Evolutionary conservation across 92 coral and sea anemone genomes (phyloP).

Genomic region (Blastomussa wellsi): DNA sequence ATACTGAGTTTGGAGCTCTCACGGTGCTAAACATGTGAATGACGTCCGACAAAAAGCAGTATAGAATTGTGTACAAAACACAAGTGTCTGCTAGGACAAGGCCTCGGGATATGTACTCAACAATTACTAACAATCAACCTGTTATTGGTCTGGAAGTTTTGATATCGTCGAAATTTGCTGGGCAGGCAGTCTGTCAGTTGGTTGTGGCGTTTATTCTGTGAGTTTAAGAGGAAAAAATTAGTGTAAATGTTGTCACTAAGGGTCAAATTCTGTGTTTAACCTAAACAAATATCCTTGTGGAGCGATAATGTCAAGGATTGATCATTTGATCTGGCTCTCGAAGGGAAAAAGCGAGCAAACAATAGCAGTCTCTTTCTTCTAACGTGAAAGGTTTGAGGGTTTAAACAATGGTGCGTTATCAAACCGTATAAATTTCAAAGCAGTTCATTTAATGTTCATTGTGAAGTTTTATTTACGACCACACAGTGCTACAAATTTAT

Average conservation of each 20-base stretch:
- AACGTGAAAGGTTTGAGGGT: background rate
- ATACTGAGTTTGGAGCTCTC: background rate
- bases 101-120: background rate
- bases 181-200: background rate
- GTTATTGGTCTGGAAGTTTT: background rate
- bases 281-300: conserved; percentile 21
- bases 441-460: background rate
- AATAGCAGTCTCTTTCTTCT: background rate
- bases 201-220: background rate
- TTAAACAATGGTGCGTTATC: background rate
- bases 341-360: background rate
- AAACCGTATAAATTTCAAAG: background rate
- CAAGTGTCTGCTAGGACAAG: background rate
- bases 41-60: background rate
- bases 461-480: background rate
- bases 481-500: too few species aligned
- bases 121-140: background rate
- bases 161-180: background rate
- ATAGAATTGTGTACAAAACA: background rate
- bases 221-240: background rate
- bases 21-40: background rate
- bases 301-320: background rate
- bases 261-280: background rate
- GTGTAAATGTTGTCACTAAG: background rate
- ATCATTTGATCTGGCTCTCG: background rate